These are phyloP conservation scores for Dorcus parallelipipedus DNA, from an alignment of 2,888 invertebrate species.

Conservation along the genomic window DNA sequence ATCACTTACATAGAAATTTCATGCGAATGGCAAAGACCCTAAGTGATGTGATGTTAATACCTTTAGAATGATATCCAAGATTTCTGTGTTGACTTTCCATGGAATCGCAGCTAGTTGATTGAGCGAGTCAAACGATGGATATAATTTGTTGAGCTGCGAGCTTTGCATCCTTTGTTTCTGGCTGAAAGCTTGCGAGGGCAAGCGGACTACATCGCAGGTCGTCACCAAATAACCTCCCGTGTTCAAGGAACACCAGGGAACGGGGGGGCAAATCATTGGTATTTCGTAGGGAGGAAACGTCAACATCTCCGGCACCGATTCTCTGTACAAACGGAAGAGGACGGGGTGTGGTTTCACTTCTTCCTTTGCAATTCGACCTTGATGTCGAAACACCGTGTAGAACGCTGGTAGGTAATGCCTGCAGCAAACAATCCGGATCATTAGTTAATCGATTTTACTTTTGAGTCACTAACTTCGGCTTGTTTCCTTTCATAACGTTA, in stretches of 20 bases:
- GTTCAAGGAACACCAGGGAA: constrained; percentile 72
- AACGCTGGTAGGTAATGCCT: constrained; percentile 73
- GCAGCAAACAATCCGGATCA: constrained; percentile 26
- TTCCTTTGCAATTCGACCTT: constrained; percentile 61
- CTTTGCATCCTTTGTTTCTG: constrained; percentile 63
- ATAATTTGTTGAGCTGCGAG: constrained; percentile 59
- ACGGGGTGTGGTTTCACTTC: constrained; percentile 84
- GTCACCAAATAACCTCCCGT: constrained; percentile 76
- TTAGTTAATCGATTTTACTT: not conserved
- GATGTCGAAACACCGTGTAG: constrained; percentile 72
- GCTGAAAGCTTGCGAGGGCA: constrained; percentile 60
- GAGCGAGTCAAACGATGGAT: constrained; percentile 84
- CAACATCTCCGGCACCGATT: constrained; percentile 64
- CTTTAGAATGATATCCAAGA: constrained; percentile 52
- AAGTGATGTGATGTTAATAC: constrained; percentile 36
- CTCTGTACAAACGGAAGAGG: constrained; percentile 65
- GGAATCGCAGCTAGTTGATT: constrained; percentile 91
- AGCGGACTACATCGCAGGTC: constrained; percentile 60
- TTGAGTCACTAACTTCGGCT: constrained; percentile 43
- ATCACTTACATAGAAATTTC: too few species aligned
- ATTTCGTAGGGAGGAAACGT: constrained; percentile 68
- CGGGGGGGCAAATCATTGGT: constrained; percentile 80
- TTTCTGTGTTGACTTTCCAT: constrained; percentile 81
- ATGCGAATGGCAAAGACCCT: too few species aligned
- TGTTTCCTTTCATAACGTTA: constrained; percentile 61